Evolutionary conservation across 2,797 vertebrate species (phyloP), one percentile per base, ranked within the genome.

Genomic region (Pyrocephalus nanus): DNA sequence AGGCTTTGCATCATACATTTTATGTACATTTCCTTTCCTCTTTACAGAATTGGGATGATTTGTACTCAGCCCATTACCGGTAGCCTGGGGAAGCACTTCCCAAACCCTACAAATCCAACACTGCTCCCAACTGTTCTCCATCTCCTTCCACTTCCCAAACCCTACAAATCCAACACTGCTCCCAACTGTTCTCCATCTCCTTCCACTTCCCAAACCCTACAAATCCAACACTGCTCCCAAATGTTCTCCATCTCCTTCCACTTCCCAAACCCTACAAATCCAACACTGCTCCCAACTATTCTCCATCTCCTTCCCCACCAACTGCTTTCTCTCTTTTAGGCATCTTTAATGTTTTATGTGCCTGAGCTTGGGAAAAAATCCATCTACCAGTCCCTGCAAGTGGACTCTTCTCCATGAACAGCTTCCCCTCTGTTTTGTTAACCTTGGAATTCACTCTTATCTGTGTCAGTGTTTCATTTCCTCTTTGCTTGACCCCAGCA

Each of bases 401-500:
- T 71, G 79, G 50, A 75, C 82, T 77, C 32, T 38, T 57, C 86
- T 64, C 54, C 55, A 8, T 19, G 9, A 42, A 8, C 1, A 42
- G 16, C 43, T 72, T 65, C 23, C 26, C 51, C 15, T 58, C 15
- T 38, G 54, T 42, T 40, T 91, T 48, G 72, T 76, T 55, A 36
- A 61, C 64, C 72, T 79, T 86, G 86, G 75, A 81, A 15, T 74
- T 80, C 27, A 4, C 65, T 74, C 27, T 7, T 74, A 5, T 16
- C 71, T 65, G 50, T 77, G 74, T 51, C 76, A 73, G 72, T 19
- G n/a, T 58, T 50, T 95, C 66, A 57, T 95, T 86, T 90, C 95
- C 90, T 42, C 3, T 55, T 71, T 64, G 53, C 62, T 64, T 86
- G 83, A 71, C 32, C 79, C 53, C 16, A 6, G 11, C 47, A 42